Evolutionary conservation across 2,888 invertebrate genomes (phyloP).

Genomic region (Eucera pruinosa): DNA sequence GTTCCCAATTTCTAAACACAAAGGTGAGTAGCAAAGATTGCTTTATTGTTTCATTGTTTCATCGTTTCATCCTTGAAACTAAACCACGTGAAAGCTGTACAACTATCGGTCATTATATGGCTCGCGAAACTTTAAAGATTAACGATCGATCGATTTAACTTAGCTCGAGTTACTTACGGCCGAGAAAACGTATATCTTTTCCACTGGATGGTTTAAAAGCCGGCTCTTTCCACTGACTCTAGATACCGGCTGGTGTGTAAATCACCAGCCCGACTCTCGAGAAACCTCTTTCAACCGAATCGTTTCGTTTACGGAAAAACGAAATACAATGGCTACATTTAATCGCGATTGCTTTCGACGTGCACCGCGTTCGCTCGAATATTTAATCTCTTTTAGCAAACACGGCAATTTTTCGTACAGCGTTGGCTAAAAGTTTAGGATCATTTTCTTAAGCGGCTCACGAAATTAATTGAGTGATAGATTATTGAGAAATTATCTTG

Average conservation of each 20-base stretch:
- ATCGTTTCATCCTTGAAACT: constrained; percentile 6
- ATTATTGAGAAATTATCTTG: no score
- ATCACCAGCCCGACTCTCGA: constrained; percentile 9
- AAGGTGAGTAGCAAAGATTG: no score
- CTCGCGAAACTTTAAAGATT: constrained; percentile 53
- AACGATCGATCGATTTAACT: constrained; percentile 63
- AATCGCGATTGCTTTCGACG: background rate
- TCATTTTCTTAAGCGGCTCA: no score
- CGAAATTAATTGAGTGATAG: no score
- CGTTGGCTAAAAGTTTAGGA: no score
- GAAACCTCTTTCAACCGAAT: background rate
- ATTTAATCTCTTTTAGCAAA: background rate
- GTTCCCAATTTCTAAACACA: no score
- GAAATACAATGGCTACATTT: constrained; percentile 1
- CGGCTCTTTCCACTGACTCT: constrained; percentile 1
- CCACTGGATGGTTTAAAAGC: constrained; percentile 35
- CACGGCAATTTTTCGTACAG: no score
- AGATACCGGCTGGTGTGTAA: constrained; percentile 10
- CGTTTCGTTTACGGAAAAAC: background rate
- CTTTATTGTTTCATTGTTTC: background rate
- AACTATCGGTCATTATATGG: constrained; percentile 36
- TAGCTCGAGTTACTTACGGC: constrained; percentile 30
- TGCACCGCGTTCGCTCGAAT: no score
- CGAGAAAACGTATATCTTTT: constrained; percentile 51
- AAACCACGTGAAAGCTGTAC: constrained; percentile 14